Base-by-base conservation (phyloP, 2,113 vertebrate genomes). In the Picathartes gymnocephalus region DNA sequence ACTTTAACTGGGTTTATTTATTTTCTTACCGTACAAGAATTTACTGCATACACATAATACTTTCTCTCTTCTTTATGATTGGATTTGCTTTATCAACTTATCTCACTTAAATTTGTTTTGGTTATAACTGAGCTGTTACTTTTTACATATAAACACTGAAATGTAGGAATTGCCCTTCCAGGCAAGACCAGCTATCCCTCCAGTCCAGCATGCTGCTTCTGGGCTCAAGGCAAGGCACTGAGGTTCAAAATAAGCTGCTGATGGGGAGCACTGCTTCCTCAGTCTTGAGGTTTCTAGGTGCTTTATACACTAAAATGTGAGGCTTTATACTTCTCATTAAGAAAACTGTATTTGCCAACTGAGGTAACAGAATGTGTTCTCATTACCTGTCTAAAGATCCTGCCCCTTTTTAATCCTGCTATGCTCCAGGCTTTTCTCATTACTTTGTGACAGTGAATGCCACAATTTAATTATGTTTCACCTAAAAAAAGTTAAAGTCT, bases 1-100 rank as follows among this genome's bases (percentile, higher is more conserved):
- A 96, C 88, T 96, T 97, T 97, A 96, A 96, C 93, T 88, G 77
- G 56, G 64, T 97, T 96, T 96, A 92, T 95, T 97, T 96, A 93
- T 95, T 96, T 95, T 92, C 68, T 78, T 95, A 53, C 88, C 0
- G 0, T 86, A 51, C 47, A 94, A 88, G 81, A 93, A 95, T 93
- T 96, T 94, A 95, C 76, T 74, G 48, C 56, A 11, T 78, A 15
- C 60, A 70, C 54, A 56, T 94, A 94, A 93, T 57, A 58, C 88
- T 81, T 90, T 90, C 81, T 72, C 84, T 48, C 50, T 73, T 90
- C 79, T 90, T 86, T 96, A 81, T 95, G 79, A 92, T 57, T 94
- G 64, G 60, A 64, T 96, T 95, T 90, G 68, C 88, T 94, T 81
- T 96, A 94, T 96, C 94, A 96, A 83, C 90, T 94, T 71, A 93